Percentiles rank a stretch among this genome's conserved stretches.
Evolutionary conservation across 2,888 invertebrate species (phyloP).

Genomic region (Flabesymbios commensalis): DNA sequence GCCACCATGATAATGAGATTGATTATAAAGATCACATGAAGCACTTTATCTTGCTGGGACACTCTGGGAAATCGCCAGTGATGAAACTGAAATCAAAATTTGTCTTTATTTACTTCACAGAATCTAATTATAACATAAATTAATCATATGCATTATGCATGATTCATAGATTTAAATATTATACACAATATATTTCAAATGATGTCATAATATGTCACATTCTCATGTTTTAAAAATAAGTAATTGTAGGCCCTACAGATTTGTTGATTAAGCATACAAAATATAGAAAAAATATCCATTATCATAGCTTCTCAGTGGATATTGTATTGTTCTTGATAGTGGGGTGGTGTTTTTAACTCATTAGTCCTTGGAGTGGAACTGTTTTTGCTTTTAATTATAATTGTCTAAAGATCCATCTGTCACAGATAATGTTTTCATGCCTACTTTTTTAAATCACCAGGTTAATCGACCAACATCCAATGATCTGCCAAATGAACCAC

Average conservation of each 20-base stretch:
- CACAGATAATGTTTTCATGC: too few relatives aligned
- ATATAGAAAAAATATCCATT: neutral
- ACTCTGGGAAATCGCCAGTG: slow-evolving; percentile 64
- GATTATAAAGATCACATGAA: slow-evolving; percentile 63
- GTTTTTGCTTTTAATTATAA: too few relatives aligned
- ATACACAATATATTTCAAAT: neutral
- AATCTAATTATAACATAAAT: neutral
- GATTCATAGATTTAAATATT: neutral
- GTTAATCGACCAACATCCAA: too few relatives aligned
- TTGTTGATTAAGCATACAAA: neutral
- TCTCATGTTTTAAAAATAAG: neutral
- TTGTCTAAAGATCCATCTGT: too few relatives aligned
- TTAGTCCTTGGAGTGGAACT: too few relatives aligned
- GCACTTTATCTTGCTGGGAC: slow-evolving; percentile 63
- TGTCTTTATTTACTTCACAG: neutral
- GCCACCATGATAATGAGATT: slow-evolving; percentile 64
- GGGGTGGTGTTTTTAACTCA: too few relatives aligned
- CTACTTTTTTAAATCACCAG: too few relatives aligned
- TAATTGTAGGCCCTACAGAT: neutral
- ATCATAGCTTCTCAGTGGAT: too few relatives aligned
- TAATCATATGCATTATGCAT: neutral
- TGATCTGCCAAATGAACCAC: too few relatives aligned
- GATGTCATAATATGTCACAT: too few relatives aligned
- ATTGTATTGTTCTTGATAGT: too few relatives aligned
- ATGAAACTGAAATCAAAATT: slow-evolving; percentile 59